Evolutionary conservation across 1,140 invertebrate genomes (phyloP), one percentile per base, ranked within the genome.

Genomic region (Neotoxoptera formosana): DNA sequence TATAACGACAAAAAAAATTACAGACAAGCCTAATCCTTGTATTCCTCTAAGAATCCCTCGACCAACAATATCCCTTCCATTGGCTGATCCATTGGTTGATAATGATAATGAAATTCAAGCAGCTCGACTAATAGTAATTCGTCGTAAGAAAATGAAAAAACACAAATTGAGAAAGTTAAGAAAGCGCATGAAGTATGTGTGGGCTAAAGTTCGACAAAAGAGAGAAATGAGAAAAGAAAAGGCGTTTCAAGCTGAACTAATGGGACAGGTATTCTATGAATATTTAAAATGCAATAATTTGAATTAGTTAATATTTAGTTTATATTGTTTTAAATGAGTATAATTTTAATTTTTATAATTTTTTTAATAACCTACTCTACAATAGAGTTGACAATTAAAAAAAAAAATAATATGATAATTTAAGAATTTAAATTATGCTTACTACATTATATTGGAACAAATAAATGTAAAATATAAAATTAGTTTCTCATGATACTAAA

Each of bases 131-230:
- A 97, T 98, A 94, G 96, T 97, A 0, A 98, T 98, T 86, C 96
- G 98, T 81, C 96, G 96, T 86, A 96, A 96, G 67, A 99, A 98
- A 95, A 98, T 99, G 97, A 98, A 97, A 94, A 97, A 97, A 94
- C 98, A 98, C 94, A 98, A 98, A 95, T 95, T 97, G 83, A 97
- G 95, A 94, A 98, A 98, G 95, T 95, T 98, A 48, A 96, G 97
- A 93, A 98, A 97, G 94, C 96, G 95, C 94, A 97, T 98, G 97
- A 97, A 97, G 94, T 97, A 96, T 95, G 96, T 96, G 86, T 97
- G 97, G 96, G 96, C 96, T n/a, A 98, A 97, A 95, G 95, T 96
- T 48, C 96, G 96, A 93, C 96, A 97, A 94, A 96, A 96, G 36
- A 96, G 97, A 93, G 96, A 97, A 94, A 95, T 97, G 88, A 96